phyloP scores from a whole-genome alignment of 2,888 invertebrate genomes.

The Mythimna loreyi region DNA sequence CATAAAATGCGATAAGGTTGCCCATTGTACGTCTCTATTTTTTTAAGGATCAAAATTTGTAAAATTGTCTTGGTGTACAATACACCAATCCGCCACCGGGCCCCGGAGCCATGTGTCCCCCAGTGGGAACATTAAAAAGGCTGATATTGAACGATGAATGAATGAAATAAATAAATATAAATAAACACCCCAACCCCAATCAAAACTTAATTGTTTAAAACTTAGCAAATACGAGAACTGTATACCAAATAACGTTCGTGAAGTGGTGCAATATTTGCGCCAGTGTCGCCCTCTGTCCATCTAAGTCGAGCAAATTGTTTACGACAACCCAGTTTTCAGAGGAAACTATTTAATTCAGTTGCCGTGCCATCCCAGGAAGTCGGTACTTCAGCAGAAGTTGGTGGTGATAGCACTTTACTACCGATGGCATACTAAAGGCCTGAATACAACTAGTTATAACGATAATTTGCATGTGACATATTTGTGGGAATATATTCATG shows the following conservation, averaged over 20 bases:
- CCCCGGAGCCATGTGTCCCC: no score
- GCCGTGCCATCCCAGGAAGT: constrained; percentile 73
- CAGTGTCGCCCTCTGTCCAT: constrained; percentile 67
- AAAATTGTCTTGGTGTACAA: no score
- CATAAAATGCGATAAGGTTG: no score
- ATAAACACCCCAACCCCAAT: constrained; percentile 42
- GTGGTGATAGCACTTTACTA: constrained; percentile 75
- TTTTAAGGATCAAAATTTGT: no score
- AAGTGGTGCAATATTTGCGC: constrained; percentile 63
- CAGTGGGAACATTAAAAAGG: no score
- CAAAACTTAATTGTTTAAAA: constrained; percentile 56
- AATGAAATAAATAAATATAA: no score
- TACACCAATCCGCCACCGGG: no score
- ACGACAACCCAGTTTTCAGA: constrained; percentile 83
- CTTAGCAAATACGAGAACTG: constrained; percentile 49
- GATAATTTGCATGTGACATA: constrained; percentile 48
- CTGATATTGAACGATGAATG: no score
- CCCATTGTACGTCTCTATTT: no score
- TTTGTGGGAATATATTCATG: constrained; percentile 24
- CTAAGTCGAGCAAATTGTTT: constrained; percentile 81
- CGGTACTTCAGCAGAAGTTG: constrained; percentile 76
- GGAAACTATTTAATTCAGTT: constrained; percentile 87
- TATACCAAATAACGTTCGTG: constrained; percentile 45
- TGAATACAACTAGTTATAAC: constrained; percentile 49
- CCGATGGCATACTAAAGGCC: constrained; percentile 52